Conservation (phyloP, 2,113 vertebrate genomes). For the Hyaena hyaena region DNA sequence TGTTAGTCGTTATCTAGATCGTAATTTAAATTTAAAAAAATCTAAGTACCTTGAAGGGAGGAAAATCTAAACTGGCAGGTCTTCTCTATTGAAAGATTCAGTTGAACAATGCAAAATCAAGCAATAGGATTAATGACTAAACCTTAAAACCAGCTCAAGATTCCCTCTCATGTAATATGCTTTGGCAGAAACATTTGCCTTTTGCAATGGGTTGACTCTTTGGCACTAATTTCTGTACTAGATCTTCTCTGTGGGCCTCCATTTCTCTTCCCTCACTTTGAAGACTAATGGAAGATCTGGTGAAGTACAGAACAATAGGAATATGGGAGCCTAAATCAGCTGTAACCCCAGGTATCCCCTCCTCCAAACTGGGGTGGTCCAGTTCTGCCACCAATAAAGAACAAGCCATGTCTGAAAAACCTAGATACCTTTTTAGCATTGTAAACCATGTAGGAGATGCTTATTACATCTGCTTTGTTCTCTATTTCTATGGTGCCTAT, state of each 20-base stretch:
- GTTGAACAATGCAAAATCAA: background rate
- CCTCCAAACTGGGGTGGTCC: background rate
- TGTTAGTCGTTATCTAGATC: background rate
- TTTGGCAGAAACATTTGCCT: background rate
- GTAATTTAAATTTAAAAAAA: background rate
- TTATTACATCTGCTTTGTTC: slow-evolving; percentile 69
- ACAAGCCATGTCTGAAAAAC: slow-evolving; percentile 17
- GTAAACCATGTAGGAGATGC: slow-evolving; percentile 52
- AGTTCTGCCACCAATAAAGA: background rate
- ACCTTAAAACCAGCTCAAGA: background rate
- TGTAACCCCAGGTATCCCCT: background rate
- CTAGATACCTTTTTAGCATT: slow-evolving; percentile 46
- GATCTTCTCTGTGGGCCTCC: background rate
- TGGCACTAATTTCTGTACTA: background rate
- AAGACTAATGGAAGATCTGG: background rate
- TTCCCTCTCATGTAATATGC: background rate
- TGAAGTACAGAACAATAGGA: background rate
- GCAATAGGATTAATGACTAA: background rate
- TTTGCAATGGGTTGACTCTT: background rate
- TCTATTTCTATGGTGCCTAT: slow-evolving; percentile 70
- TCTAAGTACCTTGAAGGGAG: background rate
- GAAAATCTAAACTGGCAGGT: background rate
- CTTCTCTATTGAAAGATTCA: background rate
- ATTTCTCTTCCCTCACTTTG: background rate
- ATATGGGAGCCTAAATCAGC: background rate